Evolutionary conservation across 2,888 invertebrate genomes (phyloP), one percentile per base, ranked within the genome.

Genomic region (Tipula lateralis): DNA sequence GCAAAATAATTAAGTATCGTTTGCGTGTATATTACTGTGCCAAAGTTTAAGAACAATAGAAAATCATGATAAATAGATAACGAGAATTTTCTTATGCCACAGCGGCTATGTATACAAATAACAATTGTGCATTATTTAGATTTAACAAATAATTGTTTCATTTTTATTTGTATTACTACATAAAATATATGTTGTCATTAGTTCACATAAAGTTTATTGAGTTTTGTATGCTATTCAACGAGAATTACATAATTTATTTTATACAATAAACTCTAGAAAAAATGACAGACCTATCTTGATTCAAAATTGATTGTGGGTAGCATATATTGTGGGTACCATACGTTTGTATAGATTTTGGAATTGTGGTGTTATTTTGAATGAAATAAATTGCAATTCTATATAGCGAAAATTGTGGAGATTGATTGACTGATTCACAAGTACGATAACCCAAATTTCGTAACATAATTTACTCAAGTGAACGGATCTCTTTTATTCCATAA

Each of bases 211-310:
- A 66, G 9, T 66, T 44, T 66, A 24, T 66, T 66, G 66, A 66
- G 66, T 66, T 66, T 9, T 66, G 12, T 24, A 12, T 24, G 24
- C 66, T 66, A 24, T 66, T 66, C 66, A 66, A 66, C 66, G 19
- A 66, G 66, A 66, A 24, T 66, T 66, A 66, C 66, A 66, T 66
- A 66, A 66, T 66, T 44, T 44, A 44, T 44, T 66, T 66, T 66
- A 66, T 9, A 66, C 66, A 66, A 66, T 66, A 66, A 66, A 50
- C n/a, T 5, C n/a, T 16, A 16, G 16, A 50, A 50, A 44, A 44
- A n/a, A 16, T n/a, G n/a, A n/a, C n/a, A 1, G 66, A 66, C 66
- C 66, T 66, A 66, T 66, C 66, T 66, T 66, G 24, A 24, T 9
- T 66, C 24, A 9, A 66, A 66, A 66, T 66, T 66, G 66, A 24